These are phyloP conservation scores for Amiota communis DNA, from an alignment of 2,888 invertebrate species.

Conservation along the genomic window DNA sequence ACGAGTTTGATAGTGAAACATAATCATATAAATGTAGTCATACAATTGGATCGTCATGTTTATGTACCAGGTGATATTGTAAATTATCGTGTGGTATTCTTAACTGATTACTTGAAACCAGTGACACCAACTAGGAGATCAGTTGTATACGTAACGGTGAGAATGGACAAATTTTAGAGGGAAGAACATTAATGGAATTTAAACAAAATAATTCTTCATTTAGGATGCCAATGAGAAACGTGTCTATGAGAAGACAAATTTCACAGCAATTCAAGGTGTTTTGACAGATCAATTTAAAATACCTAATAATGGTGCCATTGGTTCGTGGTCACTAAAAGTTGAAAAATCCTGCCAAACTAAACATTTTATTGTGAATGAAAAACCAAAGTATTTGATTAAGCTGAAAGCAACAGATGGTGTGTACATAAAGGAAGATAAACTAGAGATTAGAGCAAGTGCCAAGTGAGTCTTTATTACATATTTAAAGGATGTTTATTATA, in stretches of 20 bases:
- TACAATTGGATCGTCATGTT: slow-evolving; percentile 93
- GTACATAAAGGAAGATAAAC: slow-evolving; percentile 85
- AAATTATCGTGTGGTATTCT: slow-evolving; percentile 76
- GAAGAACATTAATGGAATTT: neutral
- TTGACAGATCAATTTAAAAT: slow-evolving; percentile 84
- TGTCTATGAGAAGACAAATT: slow-evolving; percentile 85
- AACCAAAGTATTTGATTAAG: slow-evolving; percentile 93
- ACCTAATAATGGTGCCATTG: slow-evolving; percentile 86
- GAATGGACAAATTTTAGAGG: neutral
- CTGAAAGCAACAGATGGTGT: slow-evolving; percentile 87
- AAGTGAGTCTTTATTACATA: slow-evolving; percentile 55
- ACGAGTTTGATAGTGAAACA: slow-evolving; percentile 80
- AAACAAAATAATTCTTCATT: neutral
- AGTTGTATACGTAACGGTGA: slow-evolving; percentile 73
- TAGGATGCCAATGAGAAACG: slow-evolving; percentile 85
- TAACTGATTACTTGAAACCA: slow-evolving; percentile 83
- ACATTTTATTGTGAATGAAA: slow-evolving; percentile 80
- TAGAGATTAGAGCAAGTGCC: slow-evolving; percentile 80
- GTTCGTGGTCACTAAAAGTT: slow-evolving; percentile 82
- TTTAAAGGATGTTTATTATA: neutral
- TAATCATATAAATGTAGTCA: slow-evolving; percentile 76
- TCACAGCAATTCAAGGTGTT: slow-evolving; percentile 73
- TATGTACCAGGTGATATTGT: slow-evolving; percentile 92
- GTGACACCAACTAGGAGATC: slow-evolving; percentile 77
- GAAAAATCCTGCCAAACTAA: slow-evolving; percentile 56